Evolutionary conservation across 1,140 invertebrate species (phyloP), one percentile per base, ranked within the genome.

Genomic region (Anadara kagoshimensis): DNA sequence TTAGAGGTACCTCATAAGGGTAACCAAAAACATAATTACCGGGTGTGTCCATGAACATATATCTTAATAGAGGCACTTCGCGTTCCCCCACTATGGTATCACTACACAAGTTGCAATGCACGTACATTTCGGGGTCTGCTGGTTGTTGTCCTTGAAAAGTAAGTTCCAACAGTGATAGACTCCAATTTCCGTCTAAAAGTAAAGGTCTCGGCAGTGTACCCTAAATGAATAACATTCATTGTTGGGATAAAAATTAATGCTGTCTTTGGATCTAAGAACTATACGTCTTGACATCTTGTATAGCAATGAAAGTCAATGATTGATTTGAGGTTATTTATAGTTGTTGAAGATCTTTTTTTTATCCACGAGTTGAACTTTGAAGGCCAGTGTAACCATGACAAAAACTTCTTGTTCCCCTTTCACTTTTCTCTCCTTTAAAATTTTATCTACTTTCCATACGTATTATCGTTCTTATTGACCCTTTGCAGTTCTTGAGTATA

Each of bases 321-420:
- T 36, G 29, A 44, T 20, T 43, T n/a, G 0, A 44, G 16, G 14
- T 11, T 10, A 20, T 44, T 26, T 14, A 20, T 59, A 43, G 41
- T 59, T 14, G 12, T 36, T 59, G 22, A 12, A 10, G 29, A 61
- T 62, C 16, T 61, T 18, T 18, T 36, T 11, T 49, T 12, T 45
- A 76, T 56, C 68, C 68, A 76, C 16, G 74, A 76, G 67, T 76
- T 71, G 63, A 71, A 76, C 67, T 76, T 71, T 47, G 12, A 47
- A 44, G 74, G 73, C 68, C 68, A 76, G 11, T 51, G 56, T 64
- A 66, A 26, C 43, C 53, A 76, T 59, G 61, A 61, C 8, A 76
- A 65, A 53, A 26, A 67, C 64, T 53, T 73, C 58, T 44, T 65
- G 29, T 36, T 36, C 29, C 12, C 62, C 53, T 29, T 29, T 53